Evolutionary conservation across 2,888 invertebrate species (phyloP).

Genomic region (Drosophila niveifrons): DNA sequence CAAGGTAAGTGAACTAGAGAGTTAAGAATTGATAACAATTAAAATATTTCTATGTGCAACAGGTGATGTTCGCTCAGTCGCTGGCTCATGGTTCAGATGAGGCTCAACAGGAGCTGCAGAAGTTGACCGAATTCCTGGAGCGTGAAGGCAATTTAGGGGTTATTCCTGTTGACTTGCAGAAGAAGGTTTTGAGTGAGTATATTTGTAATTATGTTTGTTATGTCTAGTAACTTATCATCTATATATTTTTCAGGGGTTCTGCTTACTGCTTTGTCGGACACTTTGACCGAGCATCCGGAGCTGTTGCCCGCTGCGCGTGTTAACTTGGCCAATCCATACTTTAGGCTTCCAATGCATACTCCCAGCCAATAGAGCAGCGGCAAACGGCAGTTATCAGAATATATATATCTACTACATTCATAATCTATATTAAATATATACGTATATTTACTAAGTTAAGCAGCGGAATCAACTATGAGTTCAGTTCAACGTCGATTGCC

Average conservation of each 20-base stretch:
- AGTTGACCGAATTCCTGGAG: slow-evolving; percentile 91
- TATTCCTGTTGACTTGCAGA: slow-evolving; percentile 90
- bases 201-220: too few relatives aligned
- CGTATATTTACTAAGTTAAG: slow-evolving; percentile 47
- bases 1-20: slow-evolving; percentile 86
- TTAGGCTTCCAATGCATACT: slow-evolving; percentile 81
- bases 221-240: neutral
- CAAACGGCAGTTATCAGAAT: slow-evolving; percentile 50
- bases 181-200: slow-evolving; percentile 91
- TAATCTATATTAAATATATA: slow-evolving; percentile 53
- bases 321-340: slow-evolving; percentile 85
- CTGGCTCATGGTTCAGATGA: slow-evolving; percentile 89
- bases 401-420: slow-evolving; percentile 30
- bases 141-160: slow-evolving; percentile 90
- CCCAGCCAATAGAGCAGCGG: slow-evolving; percentile 55
- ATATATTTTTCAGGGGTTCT: slow-evolving; percentile 88
- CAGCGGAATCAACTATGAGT: slow-evolving; percentile 37
- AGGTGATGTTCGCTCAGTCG: slow-evolving; percentile 92
- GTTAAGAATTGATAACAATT: too few relatives aligned
- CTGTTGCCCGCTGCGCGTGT: slow-evolving; percentile 87
- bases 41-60: slow-evolving; percentile 11
- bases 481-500: slow-evolving; percentile 44
- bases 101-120: slow-evolving; percentile 90
- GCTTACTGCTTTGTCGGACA: slow-evolving; percentile 90
- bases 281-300: slow-evolving; percentile 90